Conservation (phyloP, 2,797 vertebrate species). For the Diplodus sargus region DNA sequence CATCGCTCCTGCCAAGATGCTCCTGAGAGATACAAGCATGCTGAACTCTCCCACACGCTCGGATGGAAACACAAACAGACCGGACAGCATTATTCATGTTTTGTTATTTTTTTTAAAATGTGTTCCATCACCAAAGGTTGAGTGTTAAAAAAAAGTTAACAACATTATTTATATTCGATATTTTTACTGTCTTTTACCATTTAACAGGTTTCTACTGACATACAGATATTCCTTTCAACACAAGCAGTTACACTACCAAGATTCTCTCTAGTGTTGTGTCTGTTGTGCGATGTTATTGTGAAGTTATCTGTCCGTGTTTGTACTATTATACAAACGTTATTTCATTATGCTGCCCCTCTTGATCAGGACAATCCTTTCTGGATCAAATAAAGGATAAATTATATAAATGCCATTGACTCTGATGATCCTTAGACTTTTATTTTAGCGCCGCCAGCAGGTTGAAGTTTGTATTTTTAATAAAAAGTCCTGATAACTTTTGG, state of each 20-base stretch:
- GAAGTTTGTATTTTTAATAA: background rate
- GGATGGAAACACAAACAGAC: constrained; percentile 45
- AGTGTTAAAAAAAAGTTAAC: constrained; percentile 18
- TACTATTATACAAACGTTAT: no score
- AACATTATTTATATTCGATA: constrained; percentile 16
- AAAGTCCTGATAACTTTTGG: background rate
- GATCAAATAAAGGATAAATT: no score
- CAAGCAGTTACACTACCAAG: no score
- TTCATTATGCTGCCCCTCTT: no score
- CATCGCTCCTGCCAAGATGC: constrained; percentile 21
- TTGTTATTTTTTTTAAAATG: background rate
- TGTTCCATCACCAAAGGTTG: background rate
- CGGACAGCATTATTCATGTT: constrained; percentile 26
- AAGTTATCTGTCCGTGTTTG: no score
- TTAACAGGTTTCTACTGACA: no score
- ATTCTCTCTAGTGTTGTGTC: no score
- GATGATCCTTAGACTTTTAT: background rate
- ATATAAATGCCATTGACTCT: background rate
- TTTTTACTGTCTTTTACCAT: background rate
- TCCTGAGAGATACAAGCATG: constrained; percentile 34
- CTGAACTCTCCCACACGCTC: constrained; percentile 8
- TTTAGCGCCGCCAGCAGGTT: no score
- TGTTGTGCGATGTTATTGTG: no score
- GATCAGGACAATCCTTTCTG: no score
- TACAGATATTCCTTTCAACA: no score